These are phyloP conservation scores for Suillia variegata DNA, from an alignment of 2,888 invertebrate species.

Conservation along the genomic window DNA sequence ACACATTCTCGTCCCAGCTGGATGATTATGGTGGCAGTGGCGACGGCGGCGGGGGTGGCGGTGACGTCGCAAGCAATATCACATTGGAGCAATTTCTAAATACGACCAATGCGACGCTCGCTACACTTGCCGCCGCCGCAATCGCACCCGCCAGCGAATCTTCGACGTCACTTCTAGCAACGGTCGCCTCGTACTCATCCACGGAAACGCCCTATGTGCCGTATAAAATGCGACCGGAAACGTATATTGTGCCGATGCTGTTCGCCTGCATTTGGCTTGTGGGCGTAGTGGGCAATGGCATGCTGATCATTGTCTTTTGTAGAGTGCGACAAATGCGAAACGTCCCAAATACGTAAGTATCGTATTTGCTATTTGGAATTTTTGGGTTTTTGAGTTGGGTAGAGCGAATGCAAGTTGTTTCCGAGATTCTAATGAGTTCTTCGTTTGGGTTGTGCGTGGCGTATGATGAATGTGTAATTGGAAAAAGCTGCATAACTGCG, in stretches of 20 bases:
- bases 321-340: conserved; percentile 86
- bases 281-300: conserved; percentile 88
- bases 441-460: no score
- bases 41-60: not conserved
- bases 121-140: no score
- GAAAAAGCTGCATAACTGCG: no score
- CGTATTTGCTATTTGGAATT: not conserved
- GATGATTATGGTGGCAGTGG: not conserved
- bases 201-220: conserved; percentile 67
- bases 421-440: no score
- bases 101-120: not conserved
- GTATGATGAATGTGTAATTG: no score
- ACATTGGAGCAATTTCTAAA: not conserved
- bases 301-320: conserved; percentile 81
- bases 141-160: no score
- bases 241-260: conserved; percentile 83
- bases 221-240: conserved; percentile 78
- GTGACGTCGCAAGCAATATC: no score
- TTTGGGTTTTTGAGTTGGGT: no score
- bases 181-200: no score
- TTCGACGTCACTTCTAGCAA: no score
- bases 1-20: not conserved
- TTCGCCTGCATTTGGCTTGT: conserved; percentile 86
- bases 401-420: no score
- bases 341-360: conserved; percentile 87